A percentile compares a stretch with the other conserved stretches of the same genome.
These are phyloP conservation scores for Nemotelus pantherinus DNA, from an alignment of 2,888 invertebrate species.

Conservation along the genomic window DNA sequence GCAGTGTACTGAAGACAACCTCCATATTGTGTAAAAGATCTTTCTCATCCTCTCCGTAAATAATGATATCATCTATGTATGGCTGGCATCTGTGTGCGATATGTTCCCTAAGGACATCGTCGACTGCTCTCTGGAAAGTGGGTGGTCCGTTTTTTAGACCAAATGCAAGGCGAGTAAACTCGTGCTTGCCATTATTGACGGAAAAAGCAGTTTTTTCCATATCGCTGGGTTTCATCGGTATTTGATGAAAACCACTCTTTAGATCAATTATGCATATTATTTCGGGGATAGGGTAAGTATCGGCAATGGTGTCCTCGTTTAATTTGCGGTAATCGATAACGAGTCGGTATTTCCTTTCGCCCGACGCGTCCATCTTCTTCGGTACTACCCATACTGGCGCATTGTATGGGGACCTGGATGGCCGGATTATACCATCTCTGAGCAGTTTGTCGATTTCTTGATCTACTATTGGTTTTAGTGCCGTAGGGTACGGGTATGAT, in stretches of 20 bases:
- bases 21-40: slow-evolving; percentile 8
- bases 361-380: not conserved
- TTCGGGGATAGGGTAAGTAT: slow-evolving; percentile 25
- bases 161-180: slow-evolving; percentile 27
- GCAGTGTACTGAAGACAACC: slow-evolving; percentile 45
- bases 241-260: slow-evolving; percentile 28
- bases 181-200: slow-evolving; percentile 29
- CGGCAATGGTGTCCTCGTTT: slow-evolving; percentile 6
- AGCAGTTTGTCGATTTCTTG: slow-evolving; percentile 18
- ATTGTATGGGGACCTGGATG: slow-evolving; percentile 14
- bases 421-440: slow-evolving; percentile 1
- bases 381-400: slow-evolving; percentile 5
- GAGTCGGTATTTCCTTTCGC: slow-evolving; percentile 13
- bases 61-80: slow-evolving; percentile 25
- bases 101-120: slow-evolving; percentile 2
- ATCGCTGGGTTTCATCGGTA: slow-evolving; percentile 11
- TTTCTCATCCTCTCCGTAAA: slow-evolving; percentile 1
- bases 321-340: slow-evolving; percentile 35
- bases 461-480: slow-evolving; percentile 7
- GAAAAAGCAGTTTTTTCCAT: slow-evolving; percentile 39
- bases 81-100: slow-evolving; percentile 5
- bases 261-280: slow-evolving; percentile 25
- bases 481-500: slow-evolving; percentile 15
- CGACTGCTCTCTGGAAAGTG: slow-evolving; percentile 27
- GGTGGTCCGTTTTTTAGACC: slow-evolving; percentile 15